Percentiles rank a stretch among this genome's conserved stretches.
These are phyloP conservation scores for Melieria picta DNA, from an alignment of 2,888 invertebrate genomes.

Conservation along the genomic window DNA sequence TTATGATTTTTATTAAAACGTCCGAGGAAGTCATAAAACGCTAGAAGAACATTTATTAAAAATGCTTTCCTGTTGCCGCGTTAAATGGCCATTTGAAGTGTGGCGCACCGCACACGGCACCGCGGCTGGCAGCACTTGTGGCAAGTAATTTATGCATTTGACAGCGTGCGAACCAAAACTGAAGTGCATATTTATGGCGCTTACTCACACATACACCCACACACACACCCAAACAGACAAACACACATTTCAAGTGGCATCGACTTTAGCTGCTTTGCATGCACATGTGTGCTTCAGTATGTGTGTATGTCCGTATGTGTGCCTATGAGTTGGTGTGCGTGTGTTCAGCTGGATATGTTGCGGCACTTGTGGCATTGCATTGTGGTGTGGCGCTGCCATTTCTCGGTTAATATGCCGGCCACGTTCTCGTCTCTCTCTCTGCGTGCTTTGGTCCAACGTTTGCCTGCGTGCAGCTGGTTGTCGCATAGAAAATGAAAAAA, in stretches of 20 bases:
- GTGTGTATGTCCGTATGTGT: neutral
- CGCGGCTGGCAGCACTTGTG: neutral
- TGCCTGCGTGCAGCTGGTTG: too few relatives aligned
- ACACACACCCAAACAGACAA: slow-evolving; percentile 2
- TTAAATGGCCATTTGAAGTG: slow-evolving; percentile 6
- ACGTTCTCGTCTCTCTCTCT: neutral
- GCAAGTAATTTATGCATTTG: slow-evolving; percentile 19
- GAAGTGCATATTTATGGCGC: neutral
- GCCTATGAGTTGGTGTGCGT: neutral
- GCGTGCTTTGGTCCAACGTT: neutral
- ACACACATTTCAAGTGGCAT: neutral
- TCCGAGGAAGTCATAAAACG: slow-evolving; percentile 43
- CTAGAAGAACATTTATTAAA: slow-evolving; percentile 38
- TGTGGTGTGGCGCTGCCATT: neutral
- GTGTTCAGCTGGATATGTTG: neutral
- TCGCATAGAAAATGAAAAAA: too few relatives aligned
- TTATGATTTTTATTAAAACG: slow-evolving; percentile 38
- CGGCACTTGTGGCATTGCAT: neutral
- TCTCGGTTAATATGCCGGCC: neutral
- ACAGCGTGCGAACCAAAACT: slow-evolving; percentile 20
- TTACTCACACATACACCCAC: neutral
- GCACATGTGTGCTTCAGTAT: neutral
- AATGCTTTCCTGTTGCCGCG: too few relatives aligned
- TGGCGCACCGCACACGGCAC: neutral
- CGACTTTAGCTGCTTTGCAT: neutral